These are phyloP conservation scores for Anoplolepis gracilipes DNA, from an alignment of 1,140 invertebrate species.

Conservation along the genomic window DNA sequence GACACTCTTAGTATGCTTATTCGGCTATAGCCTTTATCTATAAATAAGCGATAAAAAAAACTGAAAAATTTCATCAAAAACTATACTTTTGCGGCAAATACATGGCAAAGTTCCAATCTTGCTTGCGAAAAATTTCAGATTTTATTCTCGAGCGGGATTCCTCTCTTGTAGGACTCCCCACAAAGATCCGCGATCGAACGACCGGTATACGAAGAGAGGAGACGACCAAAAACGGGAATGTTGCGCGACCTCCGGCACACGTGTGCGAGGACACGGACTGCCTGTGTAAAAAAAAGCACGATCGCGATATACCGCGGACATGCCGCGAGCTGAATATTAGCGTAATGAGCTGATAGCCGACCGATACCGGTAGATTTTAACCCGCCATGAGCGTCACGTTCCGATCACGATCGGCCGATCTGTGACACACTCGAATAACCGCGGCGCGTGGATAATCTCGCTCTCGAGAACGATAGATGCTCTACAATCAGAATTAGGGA, in stretches of 20 bases:
- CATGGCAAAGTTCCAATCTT: background rate
- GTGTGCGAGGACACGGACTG: background rate
- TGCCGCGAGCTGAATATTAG: slow-evolving; percentile 81
- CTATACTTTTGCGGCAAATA: background rate
- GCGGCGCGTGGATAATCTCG: slow-evolving; percentile 59
- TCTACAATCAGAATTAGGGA: slow-evolving; percentile 31
- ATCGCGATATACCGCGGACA: slow-evolving; percentile 79
- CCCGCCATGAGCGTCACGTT: slow-evolving; percentile 69
- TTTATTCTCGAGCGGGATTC: background rate
- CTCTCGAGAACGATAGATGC: slow-evolving; percentile 2
- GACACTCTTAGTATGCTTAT: too few species aligned
- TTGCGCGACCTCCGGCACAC: slow-evolving; percentile 9
- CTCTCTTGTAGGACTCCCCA: background rate
- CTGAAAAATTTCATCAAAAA: background rate
- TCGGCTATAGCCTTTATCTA: too few species aligned
- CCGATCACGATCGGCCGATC: slow-evolving; percentile 67
- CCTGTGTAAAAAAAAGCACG: slow-evolving; percentile 77
- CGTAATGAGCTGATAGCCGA: slow-evolving; percentile 81
- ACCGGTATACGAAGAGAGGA: background rate
- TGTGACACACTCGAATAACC: slow-evolving; percentile 15
- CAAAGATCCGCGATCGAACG: slow-evolving; percentile 51
- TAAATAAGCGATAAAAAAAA: background rate
- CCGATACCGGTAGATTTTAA: slow-evolving; percentile 78
- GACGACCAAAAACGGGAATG: slow-evolving; percentile 57
- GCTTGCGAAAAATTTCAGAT: background rate